phyloP scores from a whole-genome alignment of 2,888 invertebrate genomes.

The Sthenelais limicola region DNA sequence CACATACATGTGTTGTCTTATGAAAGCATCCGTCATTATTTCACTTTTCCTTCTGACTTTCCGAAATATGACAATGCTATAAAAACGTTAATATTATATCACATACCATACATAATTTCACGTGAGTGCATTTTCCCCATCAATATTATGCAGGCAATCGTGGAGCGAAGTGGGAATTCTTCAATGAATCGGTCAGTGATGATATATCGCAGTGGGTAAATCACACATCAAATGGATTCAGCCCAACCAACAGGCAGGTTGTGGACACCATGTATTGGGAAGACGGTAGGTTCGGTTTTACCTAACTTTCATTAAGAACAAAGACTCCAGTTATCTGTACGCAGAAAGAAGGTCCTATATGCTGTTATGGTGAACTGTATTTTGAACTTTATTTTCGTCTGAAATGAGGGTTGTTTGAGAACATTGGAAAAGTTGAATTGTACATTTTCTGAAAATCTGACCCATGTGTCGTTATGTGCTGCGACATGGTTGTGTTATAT shows the following conservation, averaged over 20 bases:
- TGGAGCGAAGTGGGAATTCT: constrained; percentile 56
- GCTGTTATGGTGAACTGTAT: too few species aligned
- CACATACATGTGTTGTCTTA: too few species aligned
- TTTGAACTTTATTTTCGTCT: too few species aligned
- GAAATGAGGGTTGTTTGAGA: too few species aligned
- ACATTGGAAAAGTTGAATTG: too few species aligned
- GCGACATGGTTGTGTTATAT: too few species aligned
- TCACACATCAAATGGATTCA: not conserved
- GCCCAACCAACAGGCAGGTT: not conserved
- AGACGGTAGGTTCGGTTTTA: not conserved
- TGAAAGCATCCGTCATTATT: too few species aligned
- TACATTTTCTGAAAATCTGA: too few species aligned
- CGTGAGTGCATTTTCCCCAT: not conserved
- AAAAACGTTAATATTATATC: not conserved
- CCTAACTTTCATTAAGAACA: too few species aligned
- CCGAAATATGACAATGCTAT: not conserved
- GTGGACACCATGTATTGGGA: not conserved
- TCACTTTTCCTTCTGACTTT: not conserved
- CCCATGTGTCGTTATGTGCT: too few species aligned
- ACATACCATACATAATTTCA: constrained; percentile 28
- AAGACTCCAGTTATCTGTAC: too few species aligned
- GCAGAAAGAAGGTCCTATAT: too few species aligned
- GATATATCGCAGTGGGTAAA: not conserved
- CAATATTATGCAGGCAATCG: constrained; percentile 51
- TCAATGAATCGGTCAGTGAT: constrained; percentile 48